These are phyloP conservation scores for Hypotaenidia philippensis DNA, from an alignment of 2,797 vertebrate species.

Conservation along the genomic window DNA sequence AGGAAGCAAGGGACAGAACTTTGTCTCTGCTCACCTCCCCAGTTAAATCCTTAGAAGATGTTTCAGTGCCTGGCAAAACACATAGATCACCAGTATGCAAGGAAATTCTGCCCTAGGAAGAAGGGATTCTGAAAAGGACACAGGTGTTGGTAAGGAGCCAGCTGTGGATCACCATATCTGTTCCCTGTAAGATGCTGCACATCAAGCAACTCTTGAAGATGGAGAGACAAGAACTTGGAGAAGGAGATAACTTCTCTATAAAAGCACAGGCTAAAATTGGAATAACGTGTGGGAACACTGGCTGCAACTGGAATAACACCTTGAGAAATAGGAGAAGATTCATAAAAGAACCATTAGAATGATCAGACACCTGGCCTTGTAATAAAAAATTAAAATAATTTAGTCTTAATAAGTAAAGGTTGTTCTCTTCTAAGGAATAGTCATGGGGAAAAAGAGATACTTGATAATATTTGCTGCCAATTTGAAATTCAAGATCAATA, in stretches of 20 bases:
- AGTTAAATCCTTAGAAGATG: background rate
- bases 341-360: background rate
- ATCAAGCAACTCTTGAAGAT: background rate
- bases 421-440: background rate
- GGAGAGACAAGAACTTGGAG: background rate
- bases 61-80: background rate
- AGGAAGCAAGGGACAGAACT: background rate
- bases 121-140: background rate
- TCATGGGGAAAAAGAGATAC: background rate
- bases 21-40: background rate
- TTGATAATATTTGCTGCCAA: background rate
- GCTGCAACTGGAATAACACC: background rate
- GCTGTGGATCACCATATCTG: background rate
- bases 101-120: background rate
- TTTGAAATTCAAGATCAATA: background rate
- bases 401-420: background rate
- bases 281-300: background rate
- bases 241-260: background rate
- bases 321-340: background rate
- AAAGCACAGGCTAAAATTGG: background rate
- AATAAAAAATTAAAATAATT: background rate
- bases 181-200: rapidly evolving
- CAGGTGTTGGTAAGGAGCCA: background rate
- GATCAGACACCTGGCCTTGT: background rate
- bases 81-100: background rate